Base-by-base conservation (phyloP, 2,888 invertebrate genomes). In the Deilephila elpenor region DNA sequence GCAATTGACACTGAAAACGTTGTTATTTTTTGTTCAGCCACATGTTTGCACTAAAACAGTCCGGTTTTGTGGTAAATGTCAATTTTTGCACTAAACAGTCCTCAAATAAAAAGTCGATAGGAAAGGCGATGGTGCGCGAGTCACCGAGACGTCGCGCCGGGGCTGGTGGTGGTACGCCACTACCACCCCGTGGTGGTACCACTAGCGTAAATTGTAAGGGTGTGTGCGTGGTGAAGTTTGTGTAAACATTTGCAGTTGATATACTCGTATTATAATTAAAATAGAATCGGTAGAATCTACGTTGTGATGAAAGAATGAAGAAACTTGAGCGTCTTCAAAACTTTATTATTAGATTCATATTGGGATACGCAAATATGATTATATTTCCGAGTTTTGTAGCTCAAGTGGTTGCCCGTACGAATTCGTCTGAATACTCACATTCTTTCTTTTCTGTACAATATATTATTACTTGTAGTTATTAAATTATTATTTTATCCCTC, bases 141-240 rank as follows among this genome's bases (percentile, higher is more conserved):
- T 25, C 34, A 74, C 78, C 80, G 83, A 84, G 89, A 89, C 92
- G 93, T 92, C 91, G 82, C 79, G 75, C 78, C 90, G 78, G 80
- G 83, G 82, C 81, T 90, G 89, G 89, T 93, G 91, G 92, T 93
- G 82, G 84, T 79, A 78, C 89, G 84, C 86, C 88, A 93, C 93
- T 93, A 89, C 89, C 89, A 89, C 88, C 87, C 85, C 81, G 81
- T 73, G 59, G 72, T 72, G 53, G 72, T 64, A 64, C 67, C 67
- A 59, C 67, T 59, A 44, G 19, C 44, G 19, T 73, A 64, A 64
- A 67, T 56, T 2, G 19, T 56, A 56, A 59, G 44, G 25, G n/a
- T 14, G 67, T 67, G 67, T 44, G 51, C 51, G 67, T 17, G 25
- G 20, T 51, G 25, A 20, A 25, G 25, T 44, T 64, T 67, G 17